A percentile compares a stretch with the other conserved stretches of the same genome.
These are phyloP conservation scores for Alosa alosa DNA, from an alignment of 2,113 vertebrate genomes.

Conservation along the genomic window DNA sequence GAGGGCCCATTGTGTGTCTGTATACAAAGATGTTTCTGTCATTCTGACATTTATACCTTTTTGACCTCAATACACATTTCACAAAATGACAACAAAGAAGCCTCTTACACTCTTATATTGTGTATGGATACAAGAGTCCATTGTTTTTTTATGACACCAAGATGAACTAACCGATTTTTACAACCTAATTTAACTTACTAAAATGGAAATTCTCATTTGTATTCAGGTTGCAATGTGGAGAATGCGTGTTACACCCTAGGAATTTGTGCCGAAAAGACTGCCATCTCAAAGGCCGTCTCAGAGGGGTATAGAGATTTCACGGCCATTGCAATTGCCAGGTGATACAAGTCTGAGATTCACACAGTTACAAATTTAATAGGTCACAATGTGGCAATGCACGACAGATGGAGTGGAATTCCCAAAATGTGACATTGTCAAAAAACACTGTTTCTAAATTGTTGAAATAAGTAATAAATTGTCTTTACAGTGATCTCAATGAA, in stretches of 20 bases:
- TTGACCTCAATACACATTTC: background rate
- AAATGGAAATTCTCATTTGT: background rate
- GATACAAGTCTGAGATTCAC: background rate
- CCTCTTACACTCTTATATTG: background rate
- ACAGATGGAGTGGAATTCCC: background rate
- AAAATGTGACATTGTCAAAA: background rate
- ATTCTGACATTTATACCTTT: background rate
- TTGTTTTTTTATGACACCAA: background rate
- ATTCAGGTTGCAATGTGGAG: slow-evolving; percentile 82
- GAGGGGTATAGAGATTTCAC: slow-evolving; percentile 75
- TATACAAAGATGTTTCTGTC: background rate
- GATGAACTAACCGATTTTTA: background rate
- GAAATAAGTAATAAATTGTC: background rate
- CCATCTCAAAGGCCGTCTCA: slow-evolving; percentile 81
- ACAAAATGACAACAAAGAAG: background rate
- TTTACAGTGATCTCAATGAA: slow-evolving; percentile 70
- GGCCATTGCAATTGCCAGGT: slow-evolving; percentile 82
- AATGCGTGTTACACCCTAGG: slow-evolving; percentile 72
- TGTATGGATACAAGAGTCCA: background rate
- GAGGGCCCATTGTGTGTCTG: background rate
- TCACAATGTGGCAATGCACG: background rate
- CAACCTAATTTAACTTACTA: background rate
- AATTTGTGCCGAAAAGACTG: slow-evolving; percentile 74
- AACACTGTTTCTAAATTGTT: no score
- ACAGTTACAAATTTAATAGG: background rate